Evolutionary conservation across 2,113 vertebrate species (phyloP).

Genomic region (Strigops habroptila): DNA sequence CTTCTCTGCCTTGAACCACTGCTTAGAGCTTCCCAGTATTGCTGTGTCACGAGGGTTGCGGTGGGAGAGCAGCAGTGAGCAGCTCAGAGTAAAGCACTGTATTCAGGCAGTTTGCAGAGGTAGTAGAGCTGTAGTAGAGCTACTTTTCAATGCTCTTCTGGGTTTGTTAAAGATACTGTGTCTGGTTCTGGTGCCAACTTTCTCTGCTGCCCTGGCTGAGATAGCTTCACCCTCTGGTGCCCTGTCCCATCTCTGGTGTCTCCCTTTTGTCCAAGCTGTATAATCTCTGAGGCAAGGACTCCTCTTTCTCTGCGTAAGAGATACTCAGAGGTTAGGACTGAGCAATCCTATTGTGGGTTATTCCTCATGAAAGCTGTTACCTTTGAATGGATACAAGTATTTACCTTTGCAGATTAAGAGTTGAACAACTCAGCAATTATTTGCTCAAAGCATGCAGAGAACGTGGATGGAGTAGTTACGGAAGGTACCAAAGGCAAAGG

Average conservation of each 20-base stretch:
- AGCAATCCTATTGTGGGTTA: neutral
- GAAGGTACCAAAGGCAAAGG: slow-evolving; percentile 3
- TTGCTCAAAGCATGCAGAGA: neutral
- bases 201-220: neutral
- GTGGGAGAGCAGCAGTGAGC: neutral
- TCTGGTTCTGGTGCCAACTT: neutral
- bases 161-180: neutral
- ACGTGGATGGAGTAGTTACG: neutral
- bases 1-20: neutral
- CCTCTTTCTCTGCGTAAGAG: neutral
- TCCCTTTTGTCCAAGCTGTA: neutral
- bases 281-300: neutral
- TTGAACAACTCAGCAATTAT: neutral
- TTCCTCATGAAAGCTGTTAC: neutral
- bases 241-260: neutral
- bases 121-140: neutral
- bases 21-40: neutral
- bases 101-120: neutral
- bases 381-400: neutral
- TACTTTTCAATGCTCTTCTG: neutral
- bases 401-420: neutral
- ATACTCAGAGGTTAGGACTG: neutral
- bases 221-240: neutral
- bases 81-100: neutral
- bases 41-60: neutral